Evolutionary conservation across 2,797 vertebrate species (phyloP), one percentile per base, ranked within the genome.

Genomic region (Syngnathus acus): DNA sequence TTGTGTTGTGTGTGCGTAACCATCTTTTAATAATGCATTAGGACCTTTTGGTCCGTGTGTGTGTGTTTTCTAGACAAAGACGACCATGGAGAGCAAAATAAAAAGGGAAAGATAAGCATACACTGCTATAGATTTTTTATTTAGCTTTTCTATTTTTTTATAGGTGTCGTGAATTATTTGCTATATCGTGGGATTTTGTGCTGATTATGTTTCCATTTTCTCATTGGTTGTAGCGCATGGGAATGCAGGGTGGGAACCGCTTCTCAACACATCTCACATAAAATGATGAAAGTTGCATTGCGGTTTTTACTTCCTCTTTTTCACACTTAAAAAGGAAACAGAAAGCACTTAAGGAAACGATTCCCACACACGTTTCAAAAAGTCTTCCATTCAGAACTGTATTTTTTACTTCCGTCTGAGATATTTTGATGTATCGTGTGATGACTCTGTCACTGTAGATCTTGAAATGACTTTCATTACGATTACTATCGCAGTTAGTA

Each of bases 21-120:
- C 75, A 48, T 58, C 62, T 74, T 81, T 87, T 80, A 88, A 87
- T 88, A 86, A 88, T 88, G 75, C 82, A 88, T 84, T 63, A 71
- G 64, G 73, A 57, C 5, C 26, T 69, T 17, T 69, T 43, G 57
- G 26, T 59, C 43, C 65, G 38, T 65, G 53, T 70, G 65, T 68
- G n/a, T 65, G 51, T 72, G 63, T 70, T 32, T 26, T 47, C 40
- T 21, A 62, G 60, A 62, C 60, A 62, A 43, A 43, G 55, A 37
- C 26, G 37, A 4, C 37, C 21, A 37, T 37, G 14, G 16, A 14
- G 32, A 17, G 14, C 26, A 16, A 21, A 5, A 21, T 42, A 32
- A 32, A 38, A 9, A 6, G 16, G 32, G 21, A 32, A 32, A 9
- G 8, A 39, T 5, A 39, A 16, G 32, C 4, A 32, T 32, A 32